A percentile compares a stretch with the other conserved stretches of the same genome.
phyloP scores from a whole-genome alignment of 2,888 invertebrate genomes.

The Drosophila algonquin region DNA sequence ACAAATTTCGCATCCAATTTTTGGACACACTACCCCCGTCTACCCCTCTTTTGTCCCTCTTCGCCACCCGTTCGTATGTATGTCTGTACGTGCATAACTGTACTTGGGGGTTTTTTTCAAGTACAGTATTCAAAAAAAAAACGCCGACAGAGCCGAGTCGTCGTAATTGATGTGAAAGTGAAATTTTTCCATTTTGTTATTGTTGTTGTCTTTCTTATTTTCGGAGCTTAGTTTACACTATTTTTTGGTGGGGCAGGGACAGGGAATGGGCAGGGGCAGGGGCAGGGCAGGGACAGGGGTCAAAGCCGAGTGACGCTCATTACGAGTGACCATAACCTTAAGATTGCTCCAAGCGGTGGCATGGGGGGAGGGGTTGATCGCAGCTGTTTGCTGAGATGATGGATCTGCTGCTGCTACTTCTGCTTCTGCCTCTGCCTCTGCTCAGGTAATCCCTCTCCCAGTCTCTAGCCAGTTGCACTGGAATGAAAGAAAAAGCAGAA shows the following conservation, averaged over 20 bases:
- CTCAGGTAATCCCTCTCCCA: not conserved
- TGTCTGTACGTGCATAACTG: conserved; percentile 2
- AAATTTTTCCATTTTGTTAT: conserved; percentile 57
- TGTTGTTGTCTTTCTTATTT: conserved; percentile 27
- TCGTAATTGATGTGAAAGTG: conserved; percentile 77
- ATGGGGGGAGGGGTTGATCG: conserved; percentile 38
- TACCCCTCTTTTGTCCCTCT: not conserved
- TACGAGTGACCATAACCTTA: conserved; percentile 74
- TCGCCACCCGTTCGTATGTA: not conserved
- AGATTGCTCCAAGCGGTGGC: conserved; percentile 41
- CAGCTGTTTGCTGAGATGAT: conserved; percentile 26
- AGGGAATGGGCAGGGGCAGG: no score
- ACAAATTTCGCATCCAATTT: no score
- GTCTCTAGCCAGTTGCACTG: not conserved
- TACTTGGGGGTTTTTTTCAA: conserved; percentile 53
- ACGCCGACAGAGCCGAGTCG: conserved; percentile 41
- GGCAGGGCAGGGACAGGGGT: conserved; percentile 18
- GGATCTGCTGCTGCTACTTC: not conserved
- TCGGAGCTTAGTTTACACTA: conserved; percentile 37
- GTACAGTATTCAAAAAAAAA: conserved; percentile 62
- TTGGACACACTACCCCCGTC: not conserved
- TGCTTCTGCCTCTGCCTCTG: not conserved
- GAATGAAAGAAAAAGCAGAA: conserved; percentile 9
- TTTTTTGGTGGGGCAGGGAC: conserved; percentile 13
- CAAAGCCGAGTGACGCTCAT: conserved; percentile 34